Base-by-base conservation (phyloP, 2,113 vertebrate species). In the Paracanthobrama guichenoti region DNA sequence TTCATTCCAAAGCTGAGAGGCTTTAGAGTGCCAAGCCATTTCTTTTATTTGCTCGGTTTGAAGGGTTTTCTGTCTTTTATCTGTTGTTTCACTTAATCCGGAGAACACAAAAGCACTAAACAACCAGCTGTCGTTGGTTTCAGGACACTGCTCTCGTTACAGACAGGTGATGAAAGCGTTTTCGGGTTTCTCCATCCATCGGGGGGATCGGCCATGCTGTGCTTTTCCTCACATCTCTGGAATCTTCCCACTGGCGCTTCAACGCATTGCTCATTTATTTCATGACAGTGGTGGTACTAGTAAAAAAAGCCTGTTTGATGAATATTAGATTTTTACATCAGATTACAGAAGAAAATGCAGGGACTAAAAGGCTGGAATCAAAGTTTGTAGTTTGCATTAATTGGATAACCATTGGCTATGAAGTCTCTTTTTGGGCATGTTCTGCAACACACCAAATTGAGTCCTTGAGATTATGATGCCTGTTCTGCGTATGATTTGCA, bases 101-200 rank as follows among this genome's bases (percentile, higher is more conserved):
- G 60, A 35, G n/a, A 78, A 69, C 74, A 71, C 62, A 84, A 78
- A 78, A 28, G 74, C 74, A 44, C n/a, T 48, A 79, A 84, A 79
- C 50, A 69, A 35, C 24, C 83, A 84, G 42, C 83, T 35, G 74
- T 69, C 62, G 0, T 69, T 79, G 20, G 64, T 22, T 44, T 59
- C 62, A 28, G 62, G 35, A 46, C 3, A 11, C 48, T 71, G 62
- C 35, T 57, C 60, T 74, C n/a, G 31, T 71, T 69, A 67, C 62
- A 69, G 83, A 50, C 64, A 71, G 66, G 26, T 75, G 71, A 78
- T 78, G 62, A 84, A 28, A 20, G 83, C 16, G 6, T 57, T 53
- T 50, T 77, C 24, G 9, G 53, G 44, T 78, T 57, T 69, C 22
- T 67, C 26, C 48, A 60, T 59, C 76, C 20, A 78, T 60, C 22